Base-by-base conservation (phyloP, 2,888 invertebrate genomes). In the Xylocampa areola region DNA sequence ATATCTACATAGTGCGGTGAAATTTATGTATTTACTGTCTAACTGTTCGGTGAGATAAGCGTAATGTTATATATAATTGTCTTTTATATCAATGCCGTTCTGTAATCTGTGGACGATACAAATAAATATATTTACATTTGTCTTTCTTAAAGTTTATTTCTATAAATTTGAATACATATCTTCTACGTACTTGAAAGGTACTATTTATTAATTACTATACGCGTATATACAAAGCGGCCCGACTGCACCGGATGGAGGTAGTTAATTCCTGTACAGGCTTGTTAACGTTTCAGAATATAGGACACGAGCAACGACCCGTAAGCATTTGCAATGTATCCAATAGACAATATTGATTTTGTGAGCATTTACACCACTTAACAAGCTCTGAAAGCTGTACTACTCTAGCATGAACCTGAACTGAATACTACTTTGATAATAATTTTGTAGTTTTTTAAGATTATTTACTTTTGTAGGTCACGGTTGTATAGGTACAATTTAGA, bases 291-390 rank as follows among this genome's bases (percentile, higher is more conserved):
- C 58, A 48, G 67, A 78, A 87, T 81, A 68, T 86, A 73, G 87
- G 86, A 77, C 89, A 76, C 60, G 71, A 61, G 70, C 85, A 76
- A 36, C 73, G 86, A 88, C 82, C 88, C 80, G 82, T 80, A 81
- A 84, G 29, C 64, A 33, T 61, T 78, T 68, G 53, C 69, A 73
- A 62, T 67, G 59, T 75, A 77, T 70, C 71, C 76, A 68, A 75
- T 80, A 75, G 53, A 64, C 73, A 73, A 81, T 90, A 91, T 91
- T 80, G 91, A 91, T 91, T 89, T 86, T 86, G 52, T 61, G 45
- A 53, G 45, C 68, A 55, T 60, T 44, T 49, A 52, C 58, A 62
- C 41, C 58, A 60, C 48, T 54, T 64, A 55, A 67, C 53, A 10
- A 60, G 57, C 61, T 61, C n/a, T 27, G 10, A n/a, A 13, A 33